Conservation (phyloP, 2,888 invertebrate species). For the Apamea sordens region DNA sequence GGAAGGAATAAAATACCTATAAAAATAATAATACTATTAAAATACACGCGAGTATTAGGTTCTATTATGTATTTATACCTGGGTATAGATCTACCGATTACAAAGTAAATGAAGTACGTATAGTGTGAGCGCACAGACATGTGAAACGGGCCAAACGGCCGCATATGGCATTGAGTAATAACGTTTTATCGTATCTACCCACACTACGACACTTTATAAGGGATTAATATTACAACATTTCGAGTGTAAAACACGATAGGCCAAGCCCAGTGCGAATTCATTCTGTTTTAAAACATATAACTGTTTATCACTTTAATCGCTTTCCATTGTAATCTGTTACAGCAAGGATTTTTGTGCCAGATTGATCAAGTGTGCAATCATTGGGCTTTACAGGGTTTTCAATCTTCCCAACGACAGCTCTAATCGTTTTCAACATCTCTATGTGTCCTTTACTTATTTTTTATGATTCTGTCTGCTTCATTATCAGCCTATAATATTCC, state of each 20-base stretch:
- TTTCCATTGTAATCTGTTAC: conserved; percentile 7
- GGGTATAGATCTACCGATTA: background rate
- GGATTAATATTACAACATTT: conserved; percentile 80
- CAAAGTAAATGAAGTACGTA: conserved; percentile 19
- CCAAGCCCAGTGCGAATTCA: conserved; percentile 39
- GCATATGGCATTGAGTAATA: conserved; percentile 81
- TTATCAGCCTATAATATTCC: background rate
- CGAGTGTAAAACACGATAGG: conserved; percentile 45
- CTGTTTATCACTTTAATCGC: conserved; percentile 17
- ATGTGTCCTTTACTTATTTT: background rate
- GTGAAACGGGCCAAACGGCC: conserved; percentile 75
- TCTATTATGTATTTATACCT: background rate
- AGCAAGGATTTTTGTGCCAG: background rate
- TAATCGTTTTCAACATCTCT: background rate
- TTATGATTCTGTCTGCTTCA: background rate
- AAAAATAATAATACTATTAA: no score
- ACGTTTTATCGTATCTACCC: conserved; percentile 79
- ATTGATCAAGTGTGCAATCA: background rate
- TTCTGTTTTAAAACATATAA: conserved; percentile 26
- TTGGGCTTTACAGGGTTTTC: background rate
- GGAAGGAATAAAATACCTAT: background rate
- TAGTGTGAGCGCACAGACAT: conserved; percentile 54
- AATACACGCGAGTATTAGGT: background rate
- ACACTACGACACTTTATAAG: conserved; percentile 77
- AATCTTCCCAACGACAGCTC: background rate